Percentiles rank a stretch among this genome's conserved stretches.
These are phyloP conservation scores for Suncus etruscus DNA, from an alignment of 2,113 vertebrate species.

Conservation along the genomic window DNA sequence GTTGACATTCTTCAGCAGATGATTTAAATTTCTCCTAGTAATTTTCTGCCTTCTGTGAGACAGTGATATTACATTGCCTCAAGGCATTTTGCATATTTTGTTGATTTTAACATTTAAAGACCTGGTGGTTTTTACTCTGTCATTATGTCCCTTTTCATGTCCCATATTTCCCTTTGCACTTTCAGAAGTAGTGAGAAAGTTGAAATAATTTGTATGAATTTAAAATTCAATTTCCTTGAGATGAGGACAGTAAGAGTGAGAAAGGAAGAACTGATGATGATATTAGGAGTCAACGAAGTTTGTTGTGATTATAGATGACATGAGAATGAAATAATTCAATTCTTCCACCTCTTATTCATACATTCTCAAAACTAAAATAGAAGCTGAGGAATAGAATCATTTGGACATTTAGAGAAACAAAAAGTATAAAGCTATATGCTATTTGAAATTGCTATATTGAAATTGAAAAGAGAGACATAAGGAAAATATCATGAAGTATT, in stretches of 20 bases:
- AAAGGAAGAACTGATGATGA: conserved; percentile 29
- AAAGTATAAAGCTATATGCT: neutral
- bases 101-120: conserved; percentile 79
- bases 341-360: neutral
- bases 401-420: conserved; percentile 11
- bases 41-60: conserved; percentile 82
- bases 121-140: conserved; percentile 74
- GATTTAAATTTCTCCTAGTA: conserved; percentile 80
- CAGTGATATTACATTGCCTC: conserved; percentile 78
- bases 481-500: neutral
- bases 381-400: conserved; percentile 3
- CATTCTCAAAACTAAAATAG: conserved; percentile 38
- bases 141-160: conserved; percentile 58
- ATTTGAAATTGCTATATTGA: conserved; percentile 12
- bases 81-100: conserved; percentile 81
- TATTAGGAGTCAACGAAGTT: conserved; percentile 3
- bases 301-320: neutral
- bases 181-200: conserved; percentile 53
- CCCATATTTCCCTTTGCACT: conserved; percentile 38
- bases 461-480: neutral
- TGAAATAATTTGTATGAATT: conserved; percentile 65
- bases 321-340: neutral
- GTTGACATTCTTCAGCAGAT: conserved; percentile 75
- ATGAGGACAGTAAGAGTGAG: conserved; percentile 31
- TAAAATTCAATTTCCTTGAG: conserved; percentile 51